A percentile compares a stretch with the other conserved stretches of the same genome.
Conservation (phyloP, 2,888 invertebrate species). For the Cosmia pyralina region DNA sequence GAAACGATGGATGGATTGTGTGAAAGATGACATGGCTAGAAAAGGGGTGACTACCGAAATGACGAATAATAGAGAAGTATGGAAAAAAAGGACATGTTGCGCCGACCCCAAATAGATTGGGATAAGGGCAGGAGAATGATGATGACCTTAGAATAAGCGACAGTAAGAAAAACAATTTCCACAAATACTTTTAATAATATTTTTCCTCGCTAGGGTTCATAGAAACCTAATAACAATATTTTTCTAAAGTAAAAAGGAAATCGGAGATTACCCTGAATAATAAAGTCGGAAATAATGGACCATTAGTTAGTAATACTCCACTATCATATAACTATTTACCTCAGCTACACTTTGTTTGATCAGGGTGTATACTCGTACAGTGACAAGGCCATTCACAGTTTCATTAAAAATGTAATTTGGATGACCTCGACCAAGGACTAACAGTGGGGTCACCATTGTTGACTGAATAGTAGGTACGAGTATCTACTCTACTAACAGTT, state of each 20-base stretch:
- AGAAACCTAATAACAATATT: constrained; percentile 1
- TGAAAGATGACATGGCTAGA: too few relatives aligned
- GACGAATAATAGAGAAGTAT: too few relatives aligned
- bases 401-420: constrained; percentile 49
- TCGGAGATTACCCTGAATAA: constrained; percentile 16
- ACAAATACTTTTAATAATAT: neutral
- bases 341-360: constrained; percentile 16
- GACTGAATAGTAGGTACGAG: constrained; percentile 1
- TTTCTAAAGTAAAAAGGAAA: constrained; percentile 4
- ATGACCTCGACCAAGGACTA: constrained; percentile 33
- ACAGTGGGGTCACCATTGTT: constrained; percentile 39
- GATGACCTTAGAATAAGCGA: too few relatives aligned
- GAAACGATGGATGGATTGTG: too few relatives aligned
- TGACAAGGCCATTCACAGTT: constrained; percentile 42
- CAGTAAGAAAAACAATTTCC: neutral
- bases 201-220: neutral
- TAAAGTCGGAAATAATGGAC: constrained; percentile 21
- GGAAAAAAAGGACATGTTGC: too few relatives aligned
- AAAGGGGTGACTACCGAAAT: too few relatives aligned
- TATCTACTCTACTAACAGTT: constrained; percentile 28
- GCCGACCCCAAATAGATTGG: too few relatives aligned
- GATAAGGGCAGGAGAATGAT: too few relatives aligned
- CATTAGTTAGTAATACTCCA: constrained; percentile 23
- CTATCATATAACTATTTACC: constrained; percentile 39
- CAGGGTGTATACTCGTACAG: constrained; percentile 8